Evolutionary conservation across 2,888 invertebrate species (phyloP).

Genomic region (Drosophila siamana): DNA sequence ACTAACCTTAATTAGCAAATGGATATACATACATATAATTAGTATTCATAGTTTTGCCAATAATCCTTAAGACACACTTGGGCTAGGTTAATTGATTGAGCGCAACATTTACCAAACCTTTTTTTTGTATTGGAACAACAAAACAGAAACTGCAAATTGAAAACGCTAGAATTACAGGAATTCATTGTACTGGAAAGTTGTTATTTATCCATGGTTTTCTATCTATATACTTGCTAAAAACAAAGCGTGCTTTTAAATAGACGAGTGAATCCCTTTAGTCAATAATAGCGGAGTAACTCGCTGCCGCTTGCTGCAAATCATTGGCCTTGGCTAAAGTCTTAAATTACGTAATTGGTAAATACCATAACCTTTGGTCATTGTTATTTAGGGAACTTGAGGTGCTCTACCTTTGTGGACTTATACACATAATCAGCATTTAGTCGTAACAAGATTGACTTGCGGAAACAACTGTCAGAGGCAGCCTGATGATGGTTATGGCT

Average conservation of each 20-base stretch:
- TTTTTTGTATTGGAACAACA: background rate
- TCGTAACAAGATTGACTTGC: background rate
- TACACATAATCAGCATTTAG: background rate
- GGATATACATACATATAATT: background rate
- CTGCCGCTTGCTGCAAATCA: background rate
- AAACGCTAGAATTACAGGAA: background rate
- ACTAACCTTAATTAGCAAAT: conserved; percentile 30
- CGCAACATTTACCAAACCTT: background rate
- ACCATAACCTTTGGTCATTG: background rate
- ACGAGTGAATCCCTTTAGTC: background rate
- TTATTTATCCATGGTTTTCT: background rate
- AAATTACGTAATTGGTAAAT: conserved; percentile 16
- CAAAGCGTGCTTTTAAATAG: conserved; percentile 2
- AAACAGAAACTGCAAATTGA: background rate
- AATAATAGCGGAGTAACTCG: conserved; percentile 2
- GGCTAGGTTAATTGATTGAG: conserved; percentile 22
- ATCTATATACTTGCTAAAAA: background rate
- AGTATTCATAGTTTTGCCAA: conserved; percentile 5
- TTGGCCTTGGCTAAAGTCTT: conserved; percentile 3
- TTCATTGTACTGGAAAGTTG: background rate
- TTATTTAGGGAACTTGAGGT: background rate
- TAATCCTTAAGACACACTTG: background rate
- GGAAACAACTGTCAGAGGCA: conserved; percentile 4
- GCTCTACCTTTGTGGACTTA: background rate
- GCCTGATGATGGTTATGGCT: background rate